Percentiles rank a stretch among this genome's conserved stretches.
Evolutionary conservation across 2,113 vertebrate genomes (phyloP).

Genomic region (Sitta europaea): DNA sequence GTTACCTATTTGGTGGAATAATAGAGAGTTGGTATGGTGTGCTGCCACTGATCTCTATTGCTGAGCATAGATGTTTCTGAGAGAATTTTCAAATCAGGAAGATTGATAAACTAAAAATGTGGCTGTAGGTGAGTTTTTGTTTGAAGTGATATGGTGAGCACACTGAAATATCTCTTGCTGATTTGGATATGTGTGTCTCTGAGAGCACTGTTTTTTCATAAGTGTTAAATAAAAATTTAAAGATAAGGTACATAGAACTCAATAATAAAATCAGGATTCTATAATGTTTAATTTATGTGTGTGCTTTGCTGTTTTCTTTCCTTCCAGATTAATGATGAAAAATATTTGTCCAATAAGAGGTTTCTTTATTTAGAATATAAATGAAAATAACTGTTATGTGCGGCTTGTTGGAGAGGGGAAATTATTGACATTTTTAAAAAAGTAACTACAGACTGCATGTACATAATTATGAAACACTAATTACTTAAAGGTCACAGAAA

Average conservation of each 20-base stretch:
- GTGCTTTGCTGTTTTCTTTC: not conserved
- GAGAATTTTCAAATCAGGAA: not conserved
- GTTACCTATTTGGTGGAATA: not conserved
- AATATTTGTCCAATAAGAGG: not conserved
- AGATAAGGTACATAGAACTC: not conserved
- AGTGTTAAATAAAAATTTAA: not conserved
- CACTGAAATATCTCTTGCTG: not conserved
- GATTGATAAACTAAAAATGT: not conserved
- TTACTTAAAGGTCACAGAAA: slow-evolving; percentile 33
- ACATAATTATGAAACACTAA: slow-evolving; percentile 31
- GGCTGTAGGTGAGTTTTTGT: not conserved
- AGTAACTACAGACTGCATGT: not conserved
- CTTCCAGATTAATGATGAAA: not conserved
- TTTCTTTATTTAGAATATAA: not conserved
- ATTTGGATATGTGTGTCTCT: not conserved
- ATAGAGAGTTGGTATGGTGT: not conserved
- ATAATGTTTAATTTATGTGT: not conserved
- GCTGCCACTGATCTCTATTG: not conserved
- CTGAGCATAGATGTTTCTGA: not conserved
- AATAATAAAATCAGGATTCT: not conserved
- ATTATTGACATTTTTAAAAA: not conserved
- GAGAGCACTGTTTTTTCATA: not conserved
- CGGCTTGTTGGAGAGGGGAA: not conserved
- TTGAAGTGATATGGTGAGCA: not conserved
- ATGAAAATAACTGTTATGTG: not conserved